These are phyloP conservation scores for Empidonax alnorum DNA, from an alignment of 2,113 vertebrate genomes.

Conservation along the genomic window DNA sequence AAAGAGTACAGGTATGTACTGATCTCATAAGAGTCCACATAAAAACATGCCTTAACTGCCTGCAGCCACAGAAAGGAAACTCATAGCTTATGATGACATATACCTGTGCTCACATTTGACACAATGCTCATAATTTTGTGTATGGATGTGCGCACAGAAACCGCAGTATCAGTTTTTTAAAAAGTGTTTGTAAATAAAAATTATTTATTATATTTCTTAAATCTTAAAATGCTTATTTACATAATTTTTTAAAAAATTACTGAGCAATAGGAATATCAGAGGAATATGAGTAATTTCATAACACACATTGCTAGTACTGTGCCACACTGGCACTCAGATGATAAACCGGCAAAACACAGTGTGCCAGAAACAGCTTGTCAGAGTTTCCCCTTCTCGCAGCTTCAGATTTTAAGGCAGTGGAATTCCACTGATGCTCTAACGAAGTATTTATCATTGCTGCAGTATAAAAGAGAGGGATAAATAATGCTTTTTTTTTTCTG, in stretches of 20 bases:
- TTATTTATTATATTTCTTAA: background rate
- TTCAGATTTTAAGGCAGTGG: background rate
- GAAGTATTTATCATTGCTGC: background rate
- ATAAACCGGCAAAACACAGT: background rate
- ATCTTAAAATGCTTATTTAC: background rate
- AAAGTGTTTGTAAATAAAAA: background rate
- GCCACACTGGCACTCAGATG: background rate
- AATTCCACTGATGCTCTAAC: background rate
- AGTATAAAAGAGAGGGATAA: background rate
- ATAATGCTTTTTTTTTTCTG: background rate
- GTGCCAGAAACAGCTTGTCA: background rate
- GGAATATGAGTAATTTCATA: background rate
- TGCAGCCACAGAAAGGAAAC: background rate
- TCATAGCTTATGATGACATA: background rate
- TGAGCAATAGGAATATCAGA: background rate
- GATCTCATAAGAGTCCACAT: background rate
- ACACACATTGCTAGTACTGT: background rate
- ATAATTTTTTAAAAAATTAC: background rate
- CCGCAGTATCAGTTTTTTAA: background rate
- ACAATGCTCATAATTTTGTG: background rate
- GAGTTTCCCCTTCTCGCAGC: background rate
- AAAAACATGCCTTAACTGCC: background rate
- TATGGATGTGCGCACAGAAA: background rate
- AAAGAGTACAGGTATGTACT: background rate
- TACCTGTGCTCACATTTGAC: background rate